Conservation (phyloP, 2,888 invertebrate genomes). For the Augochlorella aurata region DNA sequence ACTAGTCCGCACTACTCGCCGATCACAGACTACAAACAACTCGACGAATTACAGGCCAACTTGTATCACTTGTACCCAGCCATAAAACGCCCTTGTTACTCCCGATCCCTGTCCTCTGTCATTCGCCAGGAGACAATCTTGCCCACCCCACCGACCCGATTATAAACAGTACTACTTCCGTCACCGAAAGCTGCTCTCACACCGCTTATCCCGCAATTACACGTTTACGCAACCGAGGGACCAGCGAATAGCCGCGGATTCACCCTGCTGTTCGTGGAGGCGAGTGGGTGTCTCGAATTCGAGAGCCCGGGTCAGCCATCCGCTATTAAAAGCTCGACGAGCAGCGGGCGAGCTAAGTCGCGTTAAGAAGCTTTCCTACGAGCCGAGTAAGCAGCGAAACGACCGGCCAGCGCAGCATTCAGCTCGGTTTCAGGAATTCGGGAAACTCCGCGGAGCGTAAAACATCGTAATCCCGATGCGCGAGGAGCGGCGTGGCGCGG, state of each 20-base stretch:
- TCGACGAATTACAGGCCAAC: too few relatives aligned
- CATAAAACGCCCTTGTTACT: too few relatives aligned
- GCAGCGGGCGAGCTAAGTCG: slow-evolving; percentile 44
- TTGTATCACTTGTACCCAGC: too few relatives aligned
- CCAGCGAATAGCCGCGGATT: not conserved
- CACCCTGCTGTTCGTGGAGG: too few relatives aligned
- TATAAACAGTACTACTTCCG: too few relatives aligned
- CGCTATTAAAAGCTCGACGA: slow-evolving; percentile 55
- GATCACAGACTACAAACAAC: too few relatives aligned
- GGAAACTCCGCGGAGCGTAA: slow-evolving; percentile 33
- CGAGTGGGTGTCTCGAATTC: not conserved
- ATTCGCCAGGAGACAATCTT: too few relatives aligned
- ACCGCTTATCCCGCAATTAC: not conserved
- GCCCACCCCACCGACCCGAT: too few relatives aligned
- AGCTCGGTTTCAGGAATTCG: slow-evolving; percentile 13
- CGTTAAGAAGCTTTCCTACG: slow-evolving; percentile 66
- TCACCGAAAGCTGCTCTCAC: too few relatives aligned
- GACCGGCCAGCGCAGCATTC: slow-evolving; percentile 22
- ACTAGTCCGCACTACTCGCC: too few relatives aligned
- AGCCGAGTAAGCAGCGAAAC: slow-evolving; percentile 62
- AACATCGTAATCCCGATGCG: slow-evolving; percentile 60
- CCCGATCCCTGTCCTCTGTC: too few relatives aligned
- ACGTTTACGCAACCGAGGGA: not conserved
- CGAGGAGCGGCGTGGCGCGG: slow-evolving; percentile 11
- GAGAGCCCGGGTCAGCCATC: slow-evolving; percentile 8